Conservation (phyloP, 1,140 invertebrate genomes). For the Scaptomyza montana region DNA sequence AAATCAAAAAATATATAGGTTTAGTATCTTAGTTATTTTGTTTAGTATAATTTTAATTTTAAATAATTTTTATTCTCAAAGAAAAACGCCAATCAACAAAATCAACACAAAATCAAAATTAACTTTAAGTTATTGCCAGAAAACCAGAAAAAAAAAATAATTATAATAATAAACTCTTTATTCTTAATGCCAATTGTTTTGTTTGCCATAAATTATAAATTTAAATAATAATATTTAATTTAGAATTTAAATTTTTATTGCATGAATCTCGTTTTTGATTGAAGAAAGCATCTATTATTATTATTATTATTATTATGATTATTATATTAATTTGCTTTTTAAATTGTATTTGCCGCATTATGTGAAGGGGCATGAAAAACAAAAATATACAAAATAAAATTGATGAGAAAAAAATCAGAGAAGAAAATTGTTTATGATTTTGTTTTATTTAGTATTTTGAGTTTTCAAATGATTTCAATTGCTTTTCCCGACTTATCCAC, state of each 20-base stretch:
- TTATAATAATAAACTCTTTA: constrained; percentile 21
- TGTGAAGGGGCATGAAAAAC: background rate
- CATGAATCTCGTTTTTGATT: constrained; percentile 63
- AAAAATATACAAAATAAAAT: constrained; percentile 34
- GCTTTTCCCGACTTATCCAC: background rate
- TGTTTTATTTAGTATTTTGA: background rate
- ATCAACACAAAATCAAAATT: constrained; percentile 64
- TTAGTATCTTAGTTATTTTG: constrained; percentile 35
- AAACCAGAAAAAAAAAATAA: constrained; percentile 27
- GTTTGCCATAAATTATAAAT: constrained; percentile 57
- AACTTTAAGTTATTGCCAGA: constrained; percentile 71
- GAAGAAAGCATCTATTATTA: background rate
- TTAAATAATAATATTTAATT: constrained; percentile 56
- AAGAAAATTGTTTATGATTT: background rate
- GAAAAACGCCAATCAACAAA: constrained; percentile 40
- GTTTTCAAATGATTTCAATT: no score
- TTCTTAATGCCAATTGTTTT: constrained; percentile 64
- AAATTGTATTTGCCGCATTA: constrained; percentile 50
- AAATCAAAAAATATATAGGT: constrained; percentile 39
- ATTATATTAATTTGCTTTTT: constrained; percentile 47
- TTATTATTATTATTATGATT: constrained; percentile 32
- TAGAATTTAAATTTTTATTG: constrained; percentile 35
- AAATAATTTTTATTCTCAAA: constrained; percentile 65
- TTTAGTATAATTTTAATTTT: constrained; percentile 52
- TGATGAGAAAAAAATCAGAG: background rate